Base-by-base conservation (phyloP, 2,888 invertebrate species). In the Matsumyia berberina region DNA sequence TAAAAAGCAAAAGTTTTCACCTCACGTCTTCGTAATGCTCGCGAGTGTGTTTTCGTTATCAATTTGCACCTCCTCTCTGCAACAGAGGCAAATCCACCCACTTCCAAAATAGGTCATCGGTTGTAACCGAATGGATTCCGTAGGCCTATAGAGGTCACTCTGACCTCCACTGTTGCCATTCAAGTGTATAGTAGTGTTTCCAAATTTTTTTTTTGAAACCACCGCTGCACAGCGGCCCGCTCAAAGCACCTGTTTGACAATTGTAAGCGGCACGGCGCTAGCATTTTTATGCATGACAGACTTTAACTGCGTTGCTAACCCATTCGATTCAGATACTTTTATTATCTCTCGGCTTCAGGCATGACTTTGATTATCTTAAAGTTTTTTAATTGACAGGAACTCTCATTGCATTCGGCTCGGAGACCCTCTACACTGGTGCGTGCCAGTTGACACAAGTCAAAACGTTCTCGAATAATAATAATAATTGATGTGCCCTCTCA, bases 21-120 rank as follows among this genome's bases (percentile, higher is more conserved):
- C 60, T 55, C 69, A 81, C 69, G 81, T 73, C 67, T 53, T 64
- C 39, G 35, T 39, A 62, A 42, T n/a, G 57, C 33, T 64, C 62
- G 66, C 82, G 57, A 60, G 70, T 82, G 70, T 35, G 70, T 77
- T 66, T 76, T 82, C 60, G 58, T 77, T 77, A 72, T 72, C 72
- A 77, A 82, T 82, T 82, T 77, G 53, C 77, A 72, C 82, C 66
- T 83, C 82, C 66, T 83, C 29, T 35, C 12, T 44, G 17, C 62
- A 5, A 44, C 44, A 39, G 53, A 70, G 37, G 12, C 17, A 72
- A 82, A 77, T 72, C 72, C 67, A 64, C 51, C 49, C 12, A 12
- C 49, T 60, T 29, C 46, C 57, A 35, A 83, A 83, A 74, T 74
- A 69, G 79, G 79, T 57, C 79, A 74, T 58, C 64, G 62, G 12